These are phyloP conservation scores for Panagrolaimus sp. DNA, from an alignment of 1,140 invertebrate species.

Conservation along the genomic window DNA sequence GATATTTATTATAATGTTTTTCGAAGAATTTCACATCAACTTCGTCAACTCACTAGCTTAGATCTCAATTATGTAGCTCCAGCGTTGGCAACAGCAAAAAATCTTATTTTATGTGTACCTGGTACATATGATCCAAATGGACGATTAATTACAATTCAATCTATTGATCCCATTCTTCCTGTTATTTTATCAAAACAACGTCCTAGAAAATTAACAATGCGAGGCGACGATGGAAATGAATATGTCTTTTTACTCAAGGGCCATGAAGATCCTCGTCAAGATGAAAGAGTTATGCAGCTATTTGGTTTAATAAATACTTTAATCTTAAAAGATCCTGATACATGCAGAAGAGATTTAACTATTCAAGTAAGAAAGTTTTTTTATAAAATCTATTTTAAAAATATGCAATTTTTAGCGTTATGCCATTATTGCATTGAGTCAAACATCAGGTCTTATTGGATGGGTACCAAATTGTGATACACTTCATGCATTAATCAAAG, in stretches of 20 bases:
- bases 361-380: slow-evolving; percentile 51
- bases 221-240: slow-evolving; percentile 87
- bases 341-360: slow-evolving; percentile 79
- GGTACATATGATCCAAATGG: slow-evolving; percentile 74
- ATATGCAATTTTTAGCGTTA: slow-evolving; percentile 70
- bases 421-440: slow-evolving; percentile 92
- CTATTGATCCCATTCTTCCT: slow-evolving; percentile 73
- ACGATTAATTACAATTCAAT: slow-evolving; percentile 75
- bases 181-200: slow-evolving; percentile 97
- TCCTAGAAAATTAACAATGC: slow-evolving; percentile 86
- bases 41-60: slow-evolving; percentile 68
- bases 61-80: slow-evolving; percentile 93
- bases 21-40: slow-evolving; percentile 82
- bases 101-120: slow-evolving; percentile 84
- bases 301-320: slow-evolving; percentile 97
- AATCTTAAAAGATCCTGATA: slow-evolving; percentile 84
- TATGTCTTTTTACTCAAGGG: slow-evolving; percentile 98
- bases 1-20: slow-evolving; percentile 93
- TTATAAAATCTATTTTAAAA: too few relatives aligned
- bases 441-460: slow-evolving; percentile 94
- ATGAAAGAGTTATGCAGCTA: slow-evolving; percentile 97
- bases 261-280: slow-evolving; percentile 95
- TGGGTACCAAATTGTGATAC: slow-evolving; percentile 99
- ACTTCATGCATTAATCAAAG: slow-evolving; percentile 87
- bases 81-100: slow-evolving; percentile 76